Percentiles rank a stretch among this genome's conserved stretches.
phyloP scores from a whole-genome alignment of 64 coral and sea anemone genomes.

The Stylophora pistillata region DNA sequence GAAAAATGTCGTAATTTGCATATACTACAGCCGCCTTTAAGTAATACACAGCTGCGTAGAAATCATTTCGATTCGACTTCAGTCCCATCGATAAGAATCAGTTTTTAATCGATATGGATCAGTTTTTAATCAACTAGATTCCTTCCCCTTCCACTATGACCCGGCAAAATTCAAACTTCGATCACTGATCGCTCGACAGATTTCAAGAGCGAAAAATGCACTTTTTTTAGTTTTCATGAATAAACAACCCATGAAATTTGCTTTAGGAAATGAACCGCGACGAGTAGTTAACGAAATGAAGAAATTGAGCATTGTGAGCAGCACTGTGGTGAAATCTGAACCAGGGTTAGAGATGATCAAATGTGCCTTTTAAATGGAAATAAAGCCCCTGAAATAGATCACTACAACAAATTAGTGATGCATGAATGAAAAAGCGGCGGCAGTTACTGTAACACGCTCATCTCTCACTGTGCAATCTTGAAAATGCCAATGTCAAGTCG shows the following conservation, averaged over 20 bases:
- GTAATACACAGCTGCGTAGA: conserved; percentile 13
- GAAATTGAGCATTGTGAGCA: too few relatives aligned
- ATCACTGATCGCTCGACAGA: too few relatives aligned
- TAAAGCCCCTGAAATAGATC: neutral
- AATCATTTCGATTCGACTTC: neutral
- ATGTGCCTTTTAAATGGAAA: neutral
- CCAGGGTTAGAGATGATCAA: neutral
- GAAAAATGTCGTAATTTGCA: conserved; percentile 17
- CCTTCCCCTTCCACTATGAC: too few relatives aligned
- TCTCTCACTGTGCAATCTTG: neutral
- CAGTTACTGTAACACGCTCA: neutral
- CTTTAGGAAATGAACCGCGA: neutral
- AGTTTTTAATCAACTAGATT: too few relatives aligned
- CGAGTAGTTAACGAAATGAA: too few relatives aligned
- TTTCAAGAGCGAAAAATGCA: too few relatives aligned
- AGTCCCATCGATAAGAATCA: neutral
- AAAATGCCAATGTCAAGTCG: neutral
- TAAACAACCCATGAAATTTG: too few relatives aligned
- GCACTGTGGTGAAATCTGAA: neutral
- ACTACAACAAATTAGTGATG: conserved; percentile 7
- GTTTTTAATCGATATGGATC: neutral
- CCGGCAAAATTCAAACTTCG: too few relatives aligned
- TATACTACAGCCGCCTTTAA: neutral
- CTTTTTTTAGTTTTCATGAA: too few relatives aligned
- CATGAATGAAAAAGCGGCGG: conserved; percentile 9